Conservation (phyloP, 2,113 vertebrate species). For the Vireo altiloquus region DNA sequence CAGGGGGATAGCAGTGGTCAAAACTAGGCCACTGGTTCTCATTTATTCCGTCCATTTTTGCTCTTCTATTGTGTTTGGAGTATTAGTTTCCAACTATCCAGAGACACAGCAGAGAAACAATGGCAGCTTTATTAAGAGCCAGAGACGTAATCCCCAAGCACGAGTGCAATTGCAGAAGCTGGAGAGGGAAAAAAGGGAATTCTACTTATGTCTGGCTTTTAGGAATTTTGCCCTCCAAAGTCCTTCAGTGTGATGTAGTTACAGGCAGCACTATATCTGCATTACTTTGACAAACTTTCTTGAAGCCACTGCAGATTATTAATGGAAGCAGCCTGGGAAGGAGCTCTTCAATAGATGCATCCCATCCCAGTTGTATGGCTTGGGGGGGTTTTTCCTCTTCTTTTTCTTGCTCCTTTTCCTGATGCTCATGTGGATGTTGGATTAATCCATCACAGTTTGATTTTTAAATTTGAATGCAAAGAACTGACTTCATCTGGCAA, state of each 20-base stretch:
- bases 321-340: neutral
- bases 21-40: slow-evolving; percentile 14
- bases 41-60: slow-evolving; percentile 40
- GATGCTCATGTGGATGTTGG: neutral
- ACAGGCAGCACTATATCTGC: slow-evolving; percentile 1
- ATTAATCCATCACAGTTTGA: neutral
- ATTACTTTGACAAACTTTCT: slow-evolving; percentile 3
- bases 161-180: neutral
- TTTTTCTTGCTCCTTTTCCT: neutral
- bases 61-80: slow-evolving; percentile 33
- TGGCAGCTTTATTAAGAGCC: slow-evolving; percentile 29
- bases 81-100: slow-evolving; percentile 33
- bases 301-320: neutral
- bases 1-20: slow-evolving; percentile 38
- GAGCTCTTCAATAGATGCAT: neutral
- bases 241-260: neutral
- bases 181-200: neutral
- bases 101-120: slow-evolving; percentile 29
- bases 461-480: neutral
- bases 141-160: neutral
- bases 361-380: neutral
- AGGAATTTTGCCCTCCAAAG: slow-evolving; percentile 7
- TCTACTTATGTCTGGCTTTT: neutral
- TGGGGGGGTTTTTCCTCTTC: neutral
- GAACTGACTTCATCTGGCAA: neutral